Conservation (phyloP, 2,113 vertebrate species). For the Potamarius usumacintae region DNA sequence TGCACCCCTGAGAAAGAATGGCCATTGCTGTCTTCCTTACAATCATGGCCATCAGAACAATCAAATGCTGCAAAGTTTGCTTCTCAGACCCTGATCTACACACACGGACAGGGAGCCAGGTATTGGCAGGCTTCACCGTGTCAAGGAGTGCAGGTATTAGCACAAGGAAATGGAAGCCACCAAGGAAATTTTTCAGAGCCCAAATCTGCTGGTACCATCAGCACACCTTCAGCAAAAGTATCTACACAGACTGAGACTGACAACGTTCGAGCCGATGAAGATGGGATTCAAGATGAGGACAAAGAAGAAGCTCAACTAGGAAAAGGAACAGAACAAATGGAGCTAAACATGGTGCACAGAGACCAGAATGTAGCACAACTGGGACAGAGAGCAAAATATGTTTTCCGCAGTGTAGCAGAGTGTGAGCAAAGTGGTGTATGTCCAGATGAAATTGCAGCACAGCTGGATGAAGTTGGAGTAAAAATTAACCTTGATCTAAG, state of each 20-base stretch:
- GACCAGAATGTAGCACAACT: slow-evolving; percentile 4
- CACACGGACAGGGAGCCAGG: slow-evolving; percentile 10
- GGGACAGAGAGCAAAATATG: neutral
- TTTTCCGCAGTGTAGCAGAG: neutral
- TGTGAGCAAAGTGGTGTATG: neutral
- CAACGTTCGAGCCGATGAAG: neutral
- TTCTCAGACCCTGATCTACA: slow-evolving; percentile 37
- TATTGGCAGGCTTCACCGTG: neutral
- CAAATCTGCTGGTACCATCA: neutral
- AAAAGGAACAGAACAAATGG: slow-evolving; percentile 11
- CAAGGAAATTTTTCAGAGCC: neutral
- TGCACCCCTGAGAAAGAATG: slow-evolving; percentile 43
- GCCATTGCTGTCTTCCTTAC: slow-evolving; percentile 51
- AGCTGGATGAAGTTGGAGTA: neutral
- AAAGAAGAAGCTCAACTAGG: neutral
- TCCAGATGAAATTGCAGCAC: slow-evolving; percentile 16
- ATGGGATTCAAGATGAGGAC: slow-evolving; percentile 26
- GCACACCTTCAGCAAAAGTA: slow-evolving; percentile 13
- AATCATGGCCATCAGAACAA: slow-evolving; percentile 20
- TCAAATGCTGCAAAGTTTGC: neutral
- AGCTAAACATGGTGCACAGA: slow-evolving; percentile 1
- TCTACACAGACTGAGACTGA: slow-evolving; percentile 12
- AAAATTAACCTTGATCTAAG: neutral
- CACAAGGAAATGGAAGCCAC: neutral
- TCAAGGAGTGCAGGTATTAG: slow-evolving; percentile 24